A percentile compares a stretch with the other conserved stretches of the same genome.
phyloP scores from a whole-genome alignment of 2,797 vertebrate species.

The Sternotherus odoratus region DNA sequence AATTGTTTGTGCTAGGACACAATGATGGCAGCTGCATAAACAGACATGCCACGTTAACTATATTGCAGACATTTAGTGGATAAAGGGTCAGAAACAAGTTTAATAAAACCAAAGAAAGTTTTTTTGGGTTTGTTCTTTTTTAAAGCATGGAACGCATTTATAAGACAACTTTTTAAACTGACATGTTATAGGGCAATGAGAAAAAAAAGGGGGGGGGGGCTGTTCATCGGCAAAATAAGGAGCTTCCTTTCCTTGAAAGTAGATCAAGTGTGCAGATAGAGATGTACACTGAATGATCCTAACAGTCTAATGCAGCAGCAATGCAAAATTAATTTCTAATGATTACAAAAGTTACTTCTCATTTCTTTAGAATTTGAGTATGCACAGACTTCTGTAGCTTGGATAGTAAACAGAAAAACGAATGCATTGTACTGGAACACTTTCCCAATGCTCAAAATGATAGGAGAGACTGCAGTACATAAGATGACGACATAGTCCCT shows the following conservation, averaged over 20 bases:
- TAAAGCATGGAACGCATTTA: neutral
- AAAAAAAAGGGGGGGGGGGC: neutral
- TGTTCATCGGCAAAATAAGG: slow-evolving; percentile 3
- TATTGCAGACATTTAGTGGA: neutral
- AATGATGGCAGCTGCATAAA: neutral
- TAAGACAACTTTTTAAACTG: neutral
- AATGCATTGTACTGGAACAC: neutral
- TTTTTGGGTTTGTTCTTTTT: slow-evolving; percentile 10
- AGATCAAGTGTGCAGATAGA: neutral
- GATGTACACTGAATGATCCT: slow-evolving; percentile 37
- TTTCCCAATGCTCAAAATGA: neutral
- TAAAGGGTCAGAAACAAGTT: slow-evolving; percentile 33
- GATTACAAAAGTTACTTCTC: slow-evolving; percentile 42
- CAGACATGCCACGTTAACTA: neutral
- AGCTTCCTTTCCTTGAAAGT: neutral
- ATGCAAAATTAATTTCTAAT: slow-evolving; percentile 1
- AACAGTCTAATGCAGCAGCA: neutral
- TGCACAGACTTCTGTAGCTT: neutral
- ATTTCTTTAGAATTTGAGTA: neutral
- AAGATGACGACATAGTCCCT: neutral
- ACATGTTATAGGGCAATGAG: neutral
- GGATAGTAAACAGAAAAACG: neutral
- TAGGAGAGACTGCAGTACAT: neutral
- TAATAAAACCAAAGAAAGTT: neutral
- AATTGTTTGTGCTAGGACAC: neutral